phyloP scores from a whole-genome alignment of 2,888 invertebrate species.

The Sturmia bella region DNA sequence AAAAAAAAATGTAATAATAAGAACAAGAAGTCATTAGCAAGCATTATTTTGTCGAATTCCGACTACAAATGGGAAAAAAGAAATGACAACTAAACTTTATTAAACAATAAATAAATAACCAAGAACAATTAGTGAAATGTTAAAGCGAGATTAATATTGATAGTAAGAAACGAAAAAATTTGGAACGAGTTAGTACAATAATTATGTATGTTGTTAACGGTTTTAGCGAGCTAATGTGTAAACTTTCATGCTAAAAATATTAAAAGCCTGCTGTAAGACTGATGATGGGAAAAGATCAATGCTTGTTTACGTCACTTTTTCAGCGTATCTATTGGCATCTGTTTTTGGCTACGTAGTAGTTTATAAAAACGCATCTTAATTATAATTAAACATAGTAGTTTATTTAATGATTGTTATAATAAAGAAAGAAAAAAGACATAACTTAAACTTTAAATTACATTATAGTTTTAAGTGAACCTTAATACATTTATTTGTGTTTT shows the following conservation, averaged over 20 bases:
- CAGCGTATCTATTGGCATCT: constrained; percentile 35
- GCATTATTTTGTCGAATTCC: too few relatives aligned
- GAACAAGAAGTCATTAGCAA: neutral
- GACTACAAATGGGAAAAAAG: too few relatives aligned
- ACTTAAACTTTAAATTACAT: constrained; percentile 46
- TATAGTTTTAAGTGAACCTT: constrained; percentile 39
- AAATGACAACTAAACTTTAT: constrained; percentile 26
- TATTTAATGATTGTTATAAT: constrained; percentile 3
- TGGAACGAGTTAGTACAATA: too few relatives aligned
- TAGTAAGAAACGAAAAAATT: too few relatives aligned
- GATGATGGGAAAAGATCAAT: neutral
- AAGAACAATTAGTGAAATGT: neutral
- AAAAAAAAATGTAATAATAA: constrained; percentile 31
- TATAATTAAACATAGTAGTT: constrained; percentile 38
- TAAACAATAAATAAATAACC: neutral
- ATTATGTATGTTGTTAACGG: too few relatives aligned
- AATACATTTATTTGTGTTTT: constrained; percentile 41
- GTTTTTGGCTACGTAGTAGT: constrained; percentile 41
- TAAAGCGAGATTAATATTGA: too few relatives aligned
- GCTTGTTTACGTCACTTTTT: constrained; percentile 26
- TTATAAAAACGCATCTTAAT: constrained; percentile 56
- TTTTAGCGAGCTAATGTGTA: too few relatives aligned
- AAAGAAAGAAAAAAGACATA: constrained; percentile 13
- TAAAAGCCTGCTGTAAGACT: too few relatives aligned
- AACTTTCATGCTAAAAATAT: too few relatives aligned